These are phyloP conservation scores for Labeo catla DNA, from an alignment of 2,113 vertebrate species.

Conservation along the genomic window DNA sequence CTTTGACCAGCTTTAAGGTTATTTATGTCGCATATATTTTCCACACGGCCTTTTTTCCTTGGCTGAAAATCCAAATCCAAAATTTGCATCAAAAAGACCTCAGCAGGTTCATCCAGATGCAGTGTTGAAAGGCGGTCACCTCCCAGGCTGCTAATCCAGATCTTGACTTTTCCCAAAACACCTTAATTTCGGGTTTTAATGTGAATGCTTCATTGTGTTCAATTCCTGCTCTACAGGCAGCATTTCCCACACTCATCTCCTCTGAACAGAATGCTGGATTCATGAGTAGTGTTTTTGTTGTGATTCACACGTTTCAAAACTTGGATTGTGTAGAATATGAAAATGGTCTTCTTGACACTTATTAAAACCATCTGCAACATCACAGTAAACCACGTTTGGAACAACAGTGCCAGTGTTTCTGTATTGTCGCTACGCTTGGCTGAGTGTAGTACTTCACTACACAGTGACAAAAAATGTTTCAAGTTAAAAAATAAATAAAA, in stretches of 20 bases:
- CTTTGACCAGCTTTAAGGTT: conserved; percentile 20
- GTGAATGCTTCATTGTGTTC: conserved; percentile 9
- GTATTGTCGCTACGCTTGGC: background rate
- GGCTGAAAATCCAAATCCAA: conserved; percentile 14
- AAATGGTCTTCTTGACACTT: conserved; percentile 24
- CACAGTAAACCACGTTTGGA: background rate
- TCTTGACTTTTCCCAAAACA: background rate
- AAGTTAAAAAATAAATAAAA: background rate
- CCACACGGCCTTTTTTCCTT: background rate
- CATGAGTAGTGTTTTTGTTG: conserved; percentile 17
- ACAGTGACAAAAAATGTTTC: background rate
- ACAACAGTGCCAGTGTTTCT: conserved; percentile 1
- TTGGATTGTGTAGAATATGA: background rate
- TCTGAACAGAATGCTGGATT: background rate
- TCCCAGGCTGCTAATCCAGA: background rate
- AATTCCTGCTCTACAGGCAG: background rate
- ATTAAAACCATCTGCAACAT: conserved; percentile 12
- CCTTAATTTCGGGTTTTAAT: background rate
- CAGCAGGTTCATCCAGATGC: background rate
- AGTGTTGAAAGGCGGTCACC: background rate
- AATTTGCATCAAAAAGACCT: background rate
- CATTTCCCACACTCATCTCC: conserved; percentile 12
- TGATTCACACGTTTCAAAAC: conserved; percentile 10
- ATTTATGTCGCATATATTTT: conserved; percentile 27
- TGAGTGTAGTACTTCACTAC: background rate